Evolutionary conservation across 2,888 invertebrate genomes (phyloP).

Genomic region (Gymnosoma rotundatum): DNA sequence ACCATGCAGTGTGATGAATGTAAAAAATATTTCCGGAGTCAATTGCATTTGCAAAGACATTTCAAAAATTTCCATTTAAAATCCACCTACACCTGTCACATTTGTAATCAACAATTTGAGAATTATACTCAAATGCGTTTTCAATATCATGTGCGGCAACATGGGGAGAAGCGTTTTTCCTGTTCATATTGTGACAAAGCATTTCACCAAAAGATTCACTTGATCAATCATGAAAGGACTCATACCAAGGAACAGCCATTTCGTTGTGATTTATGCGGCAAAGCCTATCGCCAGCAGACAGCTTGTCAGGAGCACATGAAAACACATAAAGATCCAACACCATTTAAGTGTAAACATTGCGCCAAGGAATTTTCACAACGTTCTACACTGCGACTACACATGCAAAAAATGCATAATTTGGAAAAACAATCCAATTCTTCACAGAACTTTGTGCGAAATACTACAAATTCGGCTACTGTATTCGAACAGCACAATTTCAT

Average conservation of each 20-base stretch:
- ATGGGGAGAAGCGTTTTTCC: conserved; percentile 73
- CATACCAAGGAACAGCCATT: conserved; percentile 75
- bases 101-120: conserved; percentile 73
- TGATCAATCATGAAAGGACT: conserved; percentile 74
- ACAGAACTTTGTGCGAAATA: conserved; percentile 58
- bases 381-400: conserved; percentile 72
- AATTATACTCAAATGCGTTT: conserved; percentile 74
- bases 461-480: conserved; percentile 30
- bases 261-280: conserved; percentile 73
- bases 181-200: conserved; percentile 74
- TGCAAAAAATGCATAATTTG: conserved; percentile 57
- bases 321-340: conserved; percentile 73
- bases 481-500: conserved; percentile 64
- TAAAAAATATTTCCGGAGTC: conserved; percentile 72
- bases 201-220: conserved; percentile 74
- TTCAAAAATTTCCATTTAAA: conserved; percentile 73
- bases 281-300: conserved; percentile 74
- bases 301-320: conserved; percentile 74
- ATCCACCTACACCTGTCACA: conserved; percentile 73
- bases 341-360: conserved; percentile 74
- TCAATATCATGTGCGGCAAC: conserved; percentile 74
- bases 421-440: conserved; percentile 49
- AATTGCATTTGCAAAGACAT: conserved; percentile 72
- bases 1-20: conserved; percentile 73
- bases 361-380: conserved; percentile 73